Evolutionary conservation across 2,888 invertebrate species (phyloP), one percentile per base, ranked within the genome.

Genomic region (Pandemis heparana): DNA sequence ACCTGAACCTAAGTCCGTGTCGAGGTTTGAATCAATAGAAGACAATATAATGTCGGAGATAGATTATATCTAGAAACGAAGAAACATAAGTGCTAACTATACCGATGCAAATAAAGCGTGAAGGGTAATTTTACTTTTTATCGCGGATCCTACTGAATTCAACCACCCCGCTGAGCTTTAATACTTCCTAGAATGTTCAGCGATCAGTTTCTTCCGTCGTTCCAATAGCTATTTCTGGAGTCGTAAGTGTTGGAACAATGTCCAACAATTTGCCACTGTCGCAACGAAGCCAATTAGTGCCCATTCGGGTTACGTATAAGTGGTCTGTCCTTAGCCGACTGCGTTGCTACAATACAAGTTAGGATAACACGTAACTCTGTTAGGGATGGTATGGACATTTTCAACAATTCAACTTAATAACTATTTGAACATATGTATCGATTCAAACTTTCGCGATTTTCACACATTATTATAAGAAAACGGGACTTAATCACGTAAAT

Each of bases 201-300:
- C 56, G 56, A 56, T 18, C 16, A n/a, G 51, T 53, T 23, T 23
- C 60, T 60, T 60, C 23, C 62, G 43, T 43, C 51, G 61, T 46
- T 63, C 67, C 62, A 62, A 61, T 66, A 43, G 60, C 72, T 68
- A 72, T 72, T 68, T 72, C 67, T 63, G 72, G 72, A 68, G 62
- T 43, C 41, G 43, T 62, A 43, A 51, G 65, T 63, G 61, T 64
- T 56, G 62, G 69, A 48, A 74, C 75, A 80, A 80, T 78, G 80
- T 79, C 79, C 76, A 75, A 78, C 79, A 83, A 82, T 85, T 82
- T 79, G 81, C 79, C 80, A 77, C 64, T 76, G 74, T 76, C 74
- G 81, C 80, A 80, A 80, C 71, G 81, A 79, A 80, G 79, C 80
- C 83, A 85, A 85, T 85, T 86, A 83, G 81, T 78, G 75, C 75